Conservation (phyloP, 2,888 invertebrate genomes). For the Cryptophagus acutangulus region DNA sequence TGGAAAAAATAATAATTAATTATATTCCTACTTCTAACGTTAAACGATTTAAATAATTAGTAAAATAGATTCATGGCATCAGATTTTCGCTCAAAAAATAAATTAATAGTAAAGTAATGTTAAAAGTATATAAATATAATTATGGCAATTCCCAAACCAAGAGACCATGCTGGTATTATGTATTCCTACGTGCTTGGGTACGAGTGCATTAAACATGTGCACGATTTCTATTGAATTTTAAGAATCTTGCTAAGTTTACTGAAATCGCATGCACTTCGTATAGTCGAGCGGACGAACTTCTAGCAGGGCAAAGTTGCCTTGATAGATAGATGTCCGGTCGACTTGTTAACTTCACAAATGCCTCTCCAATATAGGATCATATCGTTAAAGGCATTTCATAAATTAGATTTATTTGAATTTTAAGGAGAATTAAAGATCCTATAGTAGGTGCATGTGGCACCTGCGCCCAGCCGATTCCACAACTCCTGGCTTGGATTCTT, state of each 20-base stretch:
- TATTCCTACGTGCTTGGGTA: slow-evolving; percentile 41
- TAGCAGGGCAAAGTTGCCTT: not conserved
- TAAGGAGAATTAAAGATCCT: slow-evolving; percentile 1
- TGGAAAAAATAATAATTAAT: too few species aligned
- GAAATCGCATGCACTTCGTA: slow-evolving; percentile 24
- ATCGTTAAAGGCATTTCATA: too few species aligned
- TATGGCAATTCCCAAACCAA: slow-evolving; percentile 33
- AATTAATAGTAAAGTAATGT: too few species aligned
- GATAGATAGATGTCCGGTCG: slow-evolving; percentile 11
- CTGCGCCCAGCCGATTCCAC: too few species aligned
- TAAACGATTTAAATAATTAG: too few species aligned
- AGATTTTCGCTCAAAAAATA: too few species aligned
- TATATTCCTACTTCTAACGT: too few species aligned
- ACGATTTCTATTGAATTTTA: slow-evolving; percentile 32
- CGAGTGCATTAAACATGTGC: slow-evolving; percentile 42
- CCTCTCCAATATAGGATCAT: slow-evolving; percentile 11
- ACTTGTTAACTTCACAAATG: slow-evolving; percentile 22
- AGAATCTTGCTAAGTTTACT: slow-evolving; percentile 24
- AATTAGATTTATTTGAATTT: too few species aligned
- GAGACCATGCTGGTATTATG: slow-evolving; percentile 43
- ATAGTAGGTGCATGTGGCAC: not conserved
- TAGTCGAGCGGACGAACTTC: slow-evolving; percentile 18
- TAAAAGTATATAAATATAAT: slow-evolving; percentile 4
- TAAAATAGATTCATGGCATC: too few species aligned
- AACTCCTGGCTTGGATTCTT: too few species aligned